Evolutionary conservation across 2,797 vertebrate species (phyloP).

Genomic region (Eutrigla gurnardus): DNA sequence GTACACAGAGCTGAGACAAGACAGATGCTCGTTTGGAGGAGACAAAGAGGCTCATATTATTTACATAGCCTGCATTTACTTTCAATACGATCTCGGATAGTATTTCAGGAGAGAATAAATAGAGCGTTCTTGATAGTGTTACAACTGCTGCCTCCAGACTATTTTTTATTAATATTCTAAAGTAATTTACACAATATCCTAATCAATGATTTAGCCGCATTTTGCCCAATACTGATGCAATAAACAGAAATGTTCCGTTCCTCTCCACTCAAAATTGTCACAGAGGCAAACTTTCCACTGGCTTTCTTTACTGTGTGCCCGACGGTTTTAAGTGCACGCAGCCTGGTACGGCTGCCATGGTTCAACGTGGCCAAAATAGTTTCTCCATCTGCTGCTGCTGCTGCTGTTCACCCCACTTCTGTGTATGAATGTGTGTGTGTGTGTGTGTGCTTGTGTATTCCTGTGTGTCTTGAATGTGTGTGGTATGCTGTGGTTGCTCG

Average conservation of each 20-base stretch:
- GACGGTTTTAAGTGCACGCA: constrained; percentile 51
- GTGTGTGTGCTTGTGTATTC: constrained; percentile 40
- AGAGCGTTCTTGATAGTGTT: neutral
- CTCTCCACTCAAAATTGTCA: constrained; percentile 17
- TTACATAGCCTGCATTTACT: constrained; percentile 14
- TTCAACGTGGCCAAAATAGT: constrained; percentile 82
- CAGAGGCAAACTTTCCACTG: constrained; percentile 53
- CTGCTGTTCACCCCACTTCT: constrained; percentile 59
- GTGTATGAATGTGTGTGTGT: constrained; percentile 43
- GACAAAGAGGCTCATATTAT: constrained; percentile 34
- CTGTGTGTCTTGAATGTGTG: constrained; percentile 58
- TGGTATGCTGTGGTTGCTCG: constrained; percentile 74
- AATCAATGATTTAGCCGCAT: neutral
- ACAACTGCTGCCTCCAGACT: neutral
- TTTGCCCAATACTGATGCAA: constrained; percentile 26
- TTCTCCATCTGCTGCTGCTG: constrained; percentile 83
- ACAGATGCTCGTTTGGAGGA: constrained; percentile 37
- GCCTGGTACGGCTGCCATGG: constrained; percentile 73
- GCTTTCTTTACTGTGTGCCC: constrained; percentile 21
- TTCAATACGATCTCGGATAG: constrained; percentile 5
- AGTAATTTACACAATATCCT: neutral
- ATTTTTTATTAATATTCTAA: constrained; percentile 12
- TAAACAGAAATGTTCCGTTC: constrained; percentile 6
- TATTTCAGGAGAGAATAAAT: neutral
- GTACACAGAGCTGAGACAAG: constrained; percentile 34